A percentile compares a stretch with the other conserved stretches of the same genome.
These are phyloP conservation scores for Phalacrocorax carbo DNA, from an alignment of 2,113 vertebrate genomes.

Conservation along the genomic window DNA sequence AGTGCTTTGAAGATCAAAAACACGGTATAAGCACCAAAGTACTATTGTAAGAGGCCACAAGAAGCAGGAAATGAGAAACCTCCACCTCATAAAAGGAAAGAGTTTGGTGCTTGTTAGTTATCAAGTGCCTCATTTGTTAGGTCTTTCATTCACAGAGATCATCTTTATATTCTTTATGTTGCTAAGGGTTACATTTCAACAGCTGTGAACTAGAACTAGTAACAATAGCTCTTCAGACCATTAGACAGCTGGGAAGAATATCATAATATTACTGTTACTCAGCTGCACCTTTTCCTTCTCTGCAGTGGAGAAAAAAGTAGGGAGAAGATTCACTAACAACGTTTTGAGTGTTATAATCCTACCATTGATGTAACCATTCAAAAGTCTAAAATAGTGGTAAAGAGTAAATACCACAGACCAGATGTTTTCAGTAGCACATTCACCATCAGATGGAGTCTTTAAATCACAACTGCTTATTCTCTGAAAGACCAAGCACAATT, in stretches of 20 bases:
- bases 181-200: not conserved
- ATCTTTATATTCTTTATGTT: not conserved
- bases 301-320: not conserved
- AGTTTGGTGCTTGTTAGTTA: not conserved
- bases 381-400: not conserved
- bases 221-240: not conserved
- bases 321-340: not conserved
- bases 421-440: not conserved
- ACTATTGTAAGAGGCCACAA: not conserved
- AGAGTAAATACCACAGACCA: not conserved
- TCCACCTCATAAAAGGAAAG: not conserved
- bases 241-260: not conserved
- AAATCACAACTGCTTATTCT: not conserved
- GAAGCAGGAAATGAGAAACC: conserved; percentile 27
- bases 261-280: not conserved
- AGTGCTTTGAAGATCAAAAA: conserved; percentile 19
- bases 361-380: not conserved
- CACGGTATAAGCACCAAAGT: not conserved
- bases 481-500: not conserved
- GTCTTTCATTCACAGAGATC: not conserved
- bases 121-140: not conserved
- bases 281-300: not conserved
- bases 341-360: not conserved
- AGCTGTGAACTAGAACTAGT: not conserved
- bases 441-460: not conserved